A percentile compares a stretch with the other conserved stretches of the same genome.
These are phyloP conservation scores for Sesia bembeciformis DNA, from an alignment of 2,888 invertebrate species.

Conservation along the genomic window DNA sequence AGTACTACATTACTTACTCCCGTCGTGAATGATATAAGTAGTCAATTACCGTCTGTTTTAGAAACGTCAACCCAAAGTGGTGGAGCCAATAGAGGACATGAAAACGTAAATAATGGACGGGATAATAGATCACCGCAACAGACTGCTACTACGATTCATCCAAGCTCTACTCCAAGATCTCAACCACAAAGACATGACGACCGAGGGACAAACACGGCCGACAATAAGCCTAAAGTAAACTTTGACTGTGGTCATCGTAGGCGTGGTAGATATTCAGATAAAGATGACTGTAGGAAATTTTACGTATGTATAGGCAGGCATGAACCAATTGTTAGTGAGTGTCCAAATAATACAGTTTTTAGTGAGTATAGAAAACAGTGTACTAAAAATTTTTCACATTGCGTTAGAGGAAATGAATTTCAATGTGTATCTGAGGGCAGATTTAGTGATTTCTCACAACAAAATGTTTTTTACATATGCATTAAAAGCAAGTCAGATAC, in stretches of 20 bases:
- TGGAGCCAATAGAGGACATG: too few species aligned
- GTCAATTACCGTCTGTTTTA: too few species aligned
- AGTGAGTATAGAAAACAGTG: constrained; percentile 59
- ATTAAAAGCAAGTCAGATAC: constrained; percentile 24
- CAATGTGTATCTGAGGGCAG: constrained; percentile 53
- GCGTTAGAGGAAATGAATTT: constrained; percentile 58
- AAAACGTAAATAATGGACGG: too few species aligned
- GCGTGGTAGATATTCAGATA: constrained; percentile 64
- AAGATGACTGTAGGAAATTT: constrained; percentile 61
- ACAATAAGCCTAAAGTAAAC: not conserved
- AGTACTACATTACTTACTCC: too few species aligned
- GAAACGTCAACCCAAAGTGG: too few species aligned
- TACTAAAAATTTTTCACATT: constrained; percentile 61
- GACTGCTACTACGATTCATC: not conserved
- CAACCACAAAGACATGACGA: not conserved
- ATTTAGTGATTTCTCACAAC: constrained; percentile 42
- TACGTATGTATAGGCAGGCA: constrained; percentile 56
- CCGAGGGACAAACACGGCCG: not conserved
- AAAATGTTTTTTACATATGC: constrained; percentile 61
- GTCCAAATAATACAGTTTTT: constrained; percentile 56
- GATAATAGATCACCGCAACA: too few species aligned
- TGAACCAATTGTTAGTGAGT: constrained; percentile 36
- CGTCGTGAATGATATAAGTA: too few species aligned
- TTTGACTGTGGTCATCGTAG: constrained; percentile 28
- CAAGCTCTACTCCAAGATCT: not conserved